Evolutionary conservation across 2,113 vertebrate species (phyloP).

Genomic region (Melanerpes aurifrons): DNA sequence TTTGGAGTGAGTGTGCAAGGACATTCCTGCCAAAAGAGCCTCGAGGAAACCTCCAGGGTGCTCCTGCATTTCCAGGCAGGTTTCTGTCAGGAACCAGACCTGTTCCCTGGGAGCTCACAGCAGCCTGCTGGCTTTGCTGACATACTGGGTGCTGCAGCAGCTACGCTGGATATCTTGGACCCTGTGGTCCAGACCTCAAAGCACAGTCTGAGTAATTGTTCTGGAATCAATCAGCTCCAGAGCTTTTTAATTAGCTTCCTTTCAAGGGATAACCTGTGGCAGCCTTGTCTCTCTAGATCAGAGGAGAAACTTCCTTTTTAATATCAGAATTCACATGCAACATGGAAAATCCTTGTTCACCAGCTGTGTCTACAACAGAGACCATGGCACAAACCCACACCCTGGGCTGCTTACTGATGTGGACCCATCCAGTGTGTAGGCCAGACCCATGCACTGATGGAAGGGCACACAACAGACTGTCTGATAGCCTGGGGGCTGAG

Average conservation of each 20-base stretch:
- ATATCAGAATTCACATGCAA: not conserved
- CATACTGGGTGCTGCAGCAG: accelerated
- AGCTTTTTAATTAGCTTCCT: not conserved
- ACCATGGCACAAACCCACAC: not conserved
- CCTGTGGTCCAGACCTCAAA: not conserved
- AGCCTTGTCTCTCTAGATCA: not conserved
- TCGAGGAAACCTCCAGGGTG: not conserved
- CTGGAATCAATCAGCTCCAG: not conserved
- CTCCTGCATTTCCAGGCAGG: not conserved
- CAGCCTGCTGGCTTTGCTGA: not conserved
- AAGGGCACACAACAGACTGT: not conserved
- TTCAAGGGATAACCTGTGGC: not conserved
- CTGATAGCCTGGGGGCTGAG: not conserved
- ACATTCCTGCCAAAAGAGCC: not conserved
- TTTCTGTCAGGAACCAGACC: not conserved
- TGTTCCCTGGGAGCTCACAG: not conserved
- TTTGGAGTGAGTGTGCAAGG: not conserved
- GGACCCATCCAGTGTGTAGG: accelerated
- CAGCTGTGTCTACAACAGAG: not conserved
- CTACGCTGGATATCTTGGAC: not conserved
- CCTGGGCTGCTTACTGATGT: not conserved
- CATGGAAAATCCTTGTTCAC: not conserved
- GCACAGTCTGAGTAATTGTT: not conserved
- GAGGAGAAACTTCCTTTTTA: not conserved
- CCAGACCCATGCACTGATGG: not conserved